Evolutionary conservation across 2,797 vertebrate species (phyloP), one percentile per base, ranked within the genome.

Genomic region (Phylloscopus collybita): DNA sequence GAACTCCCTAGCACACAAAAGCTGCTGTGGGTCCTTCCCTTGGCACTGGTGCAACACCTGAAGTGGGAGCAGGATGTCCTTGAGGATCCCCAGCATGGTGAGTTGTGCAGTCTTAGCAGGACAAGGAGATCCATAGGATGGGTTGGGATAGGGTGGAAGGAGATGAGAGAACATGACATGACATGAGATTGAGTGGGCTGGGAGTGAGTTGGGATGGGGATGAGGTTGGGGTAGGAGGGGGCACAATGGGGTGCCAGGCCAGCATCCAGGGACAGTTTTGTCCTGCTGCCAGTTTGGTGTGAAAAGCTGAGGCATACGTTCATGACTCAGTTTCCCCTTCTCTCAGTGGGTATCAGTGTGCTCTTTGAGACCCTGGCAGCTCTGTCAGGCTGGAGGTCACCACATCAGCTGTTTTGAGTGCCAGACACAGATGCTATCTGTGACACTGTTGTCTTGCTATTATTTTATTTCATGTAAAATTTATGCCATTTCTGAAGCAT

Each of bases 331-430:
- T 76, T 82, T 88, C 47, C 70, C 62, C 16, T 5, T 50, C 14
- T 81, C 42, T 36, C 85, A 9, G 38, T 7, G 30, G 8, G 11
- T 36, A 13, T 49, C 29, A 60, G 25, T 5, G 13, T 47, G 54
- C 44, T 3, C 1, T 40, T 40, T 17, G 60, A 29, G 30, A 91
- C 20, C n/a, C 29, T 56, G n/a, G 60, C 60, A 80, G 23, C 25
- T 86, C 47, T 64, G 38, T 45, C 64, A 76, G 66, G 15, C 36
- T 81, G 60, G 50, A 66, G 45, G 45, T 66, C 60, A 66, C 32
- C 4, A 1, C 50, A 53, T 20, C 45, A 71, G 60, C 51, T 62
- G 5, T 36, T 72, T 18, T 0, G 4, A 40, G 27, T 12, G 12
- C 38, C 62, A 80, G 45, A 80, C 40, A 32, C 21, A 85, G 38